Conservation (phyloP, 2,797 vertebrate genomes). For the Sebastes alutus region DNA sequence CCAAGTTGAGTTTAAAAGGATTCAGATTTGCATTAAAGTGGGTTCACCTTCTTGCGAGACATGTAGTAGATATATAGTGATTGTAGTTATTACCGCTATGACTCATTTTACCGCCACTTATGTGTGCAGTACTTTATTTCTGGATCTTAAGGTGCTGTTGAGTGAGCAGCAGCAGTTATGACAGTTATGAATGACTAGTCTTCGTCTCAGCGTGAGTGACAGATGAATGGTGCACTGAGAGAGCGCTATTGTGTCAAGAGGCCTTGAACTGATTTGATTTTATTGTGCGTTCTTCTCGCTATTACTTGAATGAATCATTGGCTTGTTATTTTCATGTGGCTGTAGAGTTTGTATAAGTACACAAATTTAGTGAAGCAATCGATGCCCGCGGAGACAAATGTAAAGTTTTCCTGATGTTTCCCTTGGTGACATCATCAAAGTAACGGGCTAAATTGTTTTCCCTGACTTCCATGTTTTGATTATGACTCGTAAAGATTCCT, state of each 20-base stretch:
- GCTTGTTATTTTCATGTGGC: conserved; percentile 24
- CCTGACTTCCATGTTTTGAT: conserved; percentile 67
- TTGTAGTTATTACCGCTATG: conserved; percentile 43
- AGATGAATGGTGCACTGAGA: conserved; percentile 36
- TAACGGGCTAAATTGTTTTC: conserved; percentile 54
- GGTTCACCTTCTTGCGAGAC: conserved; percentile 17
- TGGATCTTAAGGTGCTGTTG: conserved; percentile 38
- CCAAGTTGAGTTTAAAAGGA: conserved; percentile 12
- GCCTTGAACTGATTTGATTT: conserved; percentile 35
- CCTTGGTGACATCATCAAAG: conserved; percentile 75
- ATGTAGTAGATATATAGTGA: conserved; percentile 16
- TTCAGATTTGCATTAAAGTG: conserved; percentile 26
- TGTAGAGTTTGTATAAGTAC: conserved; percentile 47
- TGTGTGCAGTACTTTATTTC: conserved; percentile 4
- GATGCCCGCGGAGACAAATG: conserved; percentile 51
- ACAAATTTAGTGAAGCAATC: conserved; percentile 36
- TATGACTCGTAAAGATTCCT: conserved; percentile 58
- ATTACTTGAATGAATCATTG: conserved; percentile 41
- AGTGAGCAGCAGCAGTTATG: conserved; percentile 10
- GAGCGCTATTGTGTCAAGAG: conserved; percentile 31
- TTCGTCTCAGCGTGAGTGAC: conserved; percentile 53
- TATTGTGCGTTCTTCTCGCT: background rate
- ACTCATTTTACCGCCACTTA: conserved; percentile 37
- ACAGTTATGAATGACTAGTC: conserved; percentile 41
- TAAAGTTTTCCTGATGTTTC: conserved; percentile 66